Evolutionary conservation across 2,888 invertebrate genomes (phyloP).

Genomic region (Drosophila aldrichi): DNA sequence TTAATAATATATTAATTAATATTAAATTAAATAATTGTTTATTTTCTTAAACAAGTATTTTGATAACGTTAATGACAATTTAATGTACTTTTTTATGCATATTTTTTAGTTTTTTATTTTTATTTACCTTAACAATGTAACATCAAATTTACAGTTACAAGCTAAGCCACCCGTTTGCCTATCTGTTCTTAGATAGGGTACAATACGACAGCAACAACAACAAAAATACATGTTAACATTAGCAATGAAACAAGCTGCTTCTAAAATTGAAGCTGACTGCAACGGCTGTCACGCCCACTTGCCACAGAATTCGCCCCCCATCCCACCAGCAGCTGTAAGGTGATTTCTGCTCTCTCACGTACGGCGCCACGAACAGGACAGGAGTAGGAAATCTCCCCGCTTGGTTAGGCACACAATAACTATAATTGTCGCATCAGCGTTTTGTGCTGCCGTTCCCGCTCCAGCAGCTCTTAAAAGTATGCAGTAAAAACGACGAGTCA

Average conservation of each 20-base stretch:
- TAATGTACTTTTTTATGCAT: too few relatives aligned
- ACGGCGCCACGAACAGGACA: conserved; percentile 19
- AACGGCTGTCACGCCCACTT: conserved; percentile 34
- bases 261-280: conserved; percentile 57
- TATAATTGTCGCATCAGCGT: conserved; percentile 79
- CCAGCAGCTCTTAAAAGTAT: conserved; percentile 49
- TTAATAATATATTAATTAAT: too few relatives aligned
- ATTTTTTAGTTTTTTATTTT: too few relatives aligned
- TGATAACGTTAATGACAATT: too few relatives aligned
- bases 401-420: conserved; percentile 74
- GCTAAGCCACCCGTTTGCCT: not conserved
- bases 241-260: conserved; percentile 65
- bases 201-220: conserved; percentile 11
- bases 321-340: conserved; percentile 24
- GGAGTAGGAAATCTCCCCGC: conserved; percentile 31
- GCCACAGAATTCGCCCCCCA: conserved; percentile 1
- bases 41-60: too few relatives aligned
- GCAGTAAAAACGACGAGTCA: conserved; percentile 68
- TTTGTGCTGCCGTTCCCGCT: conserved; percentile 40
- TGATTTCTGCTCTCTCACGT: conserved; percentile 56
- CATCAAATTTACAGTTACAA: not conserved
- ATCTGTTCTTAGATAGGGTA: conserved; percentile 2
- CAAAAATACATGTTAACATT: conserved; percentile 65
- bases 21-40: too few relatives aligned
- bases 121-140: too few relatives aligned